Evolutionary conservation across 2,113 vertebrate species (phyloP).

Genomic region (Carassius auratus): DNA sequence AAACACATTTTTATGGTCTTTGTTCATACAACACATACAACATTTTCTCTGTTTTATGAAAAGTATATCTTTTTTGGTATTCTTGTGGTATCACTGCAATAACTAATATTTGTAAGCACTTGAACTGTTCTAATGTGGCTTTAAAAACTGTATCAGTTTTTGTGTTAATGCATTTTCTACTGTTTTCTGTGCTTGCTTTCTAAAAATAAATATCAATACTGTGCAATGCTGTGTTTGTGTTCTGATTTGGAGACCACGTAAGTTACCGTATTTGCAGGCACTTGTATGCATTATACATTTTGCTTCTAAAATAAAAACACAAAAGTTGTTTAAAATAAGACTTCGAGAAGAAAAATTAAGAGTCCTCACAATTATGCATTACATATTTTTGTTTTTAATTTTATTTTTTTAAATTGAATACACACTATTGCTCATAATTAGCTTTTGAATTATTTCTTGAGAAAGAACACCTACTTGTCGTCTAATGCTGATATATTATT

Average conservation of each 20-base stretch:
- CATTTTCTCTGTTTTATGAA: conserved; percentile 71
- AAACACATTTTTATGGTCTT: conserved; percentile 72
- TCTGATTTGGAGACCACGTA: neutral
- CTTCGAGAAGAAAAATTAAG: neutral
- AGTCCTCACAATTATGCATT: too few species aligned
- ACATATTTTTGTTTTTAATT: too few species aligned
- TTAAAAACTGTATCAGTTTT: conserved; percentile 72
- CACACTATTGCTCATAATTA: too few species aligned
- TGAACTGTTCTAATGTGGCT: conserved; percentile 74
- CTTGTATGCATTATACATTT: too few species aligned
- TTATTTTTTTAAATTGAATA: too few species aligned
- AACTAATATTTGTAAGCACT: conserved; percentile 77
- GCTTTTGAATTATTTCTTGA: neutral
- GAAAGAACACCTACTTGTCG: neutral
- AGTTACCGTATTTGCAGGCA: neutral
- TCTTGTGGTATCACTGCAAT: conserved; percentile 77
- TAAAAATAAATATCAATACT: conserved; percentile 74
- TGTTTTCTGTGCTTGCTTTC: conserved; percentile 75
- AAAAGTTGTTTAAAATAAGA: neutral
- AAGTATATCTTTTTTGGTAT: conserved; percentile 71
- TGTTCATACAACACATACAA: conserved; percentile 65
- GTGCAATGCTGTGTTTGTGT: neutral
- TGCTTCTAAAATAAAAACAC: too few species aligned
- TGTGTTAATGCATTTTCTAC: conserved; percentile 74
- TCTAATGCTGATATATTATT: neutral